Evolutionary conservation across 2,888 invertebrate species (phyloP).

Genomic region (Sipha maydis): DNA sequence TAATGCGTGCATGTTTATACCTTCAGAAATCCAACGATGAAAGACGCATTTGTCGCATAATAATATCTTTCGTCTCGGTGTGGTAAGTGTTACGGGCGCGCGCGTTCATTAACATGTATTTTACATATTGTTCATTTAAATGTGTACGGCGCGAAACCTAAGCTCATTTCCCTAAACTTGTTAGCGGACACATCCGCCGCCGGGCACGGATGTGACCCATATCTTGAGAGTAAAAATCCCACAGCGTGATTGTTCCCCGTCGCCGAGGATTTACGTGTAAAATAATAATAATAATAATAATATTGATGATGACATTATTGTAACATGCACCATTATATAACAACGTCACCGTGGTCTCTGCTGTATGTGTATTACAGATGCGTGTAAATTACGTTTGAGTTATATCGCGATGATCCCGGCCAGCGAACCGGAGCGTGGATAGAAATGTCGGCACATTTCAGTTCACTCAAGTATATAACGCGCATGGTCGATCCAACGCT

Average conservation of each 20-base stretch:
- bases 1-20: not conserved
- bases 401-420: not conserved
- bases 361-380: not conserved
- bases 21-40: not conserved
- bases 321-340: not conserved
- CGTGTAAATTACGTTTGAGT: not conserved
- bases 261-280: not conserved
- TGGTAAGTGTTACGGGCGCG: not conserved
- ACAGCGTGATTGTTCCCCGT: not conserved
- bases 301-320: not conserved
- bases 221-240: not conserved
- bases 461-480: too few relatives aligned
- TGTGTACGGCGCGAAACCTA: not conserved
- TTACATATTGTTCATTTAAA: not conserved
- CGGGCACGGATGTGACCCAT: not conserved
- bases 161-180: slow-evolving; percentile 12
- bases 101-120: slow-evolving; percentile 7
- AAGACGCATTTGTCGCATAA: not conserved
- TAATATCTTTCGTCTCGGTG: not conserved
- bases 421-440: not conserved
- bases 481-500: too few relatives aligned
- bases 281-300: not conserved
- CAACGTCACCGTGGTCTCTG: not conserved
- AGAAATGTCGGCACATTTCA: too few relatives aligned
- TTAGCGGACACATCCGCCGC: not conserved